Base-by-base conservation (phyloP, 2,888 invertebrate genomes). In the Drosophila mulleri region DNA sequence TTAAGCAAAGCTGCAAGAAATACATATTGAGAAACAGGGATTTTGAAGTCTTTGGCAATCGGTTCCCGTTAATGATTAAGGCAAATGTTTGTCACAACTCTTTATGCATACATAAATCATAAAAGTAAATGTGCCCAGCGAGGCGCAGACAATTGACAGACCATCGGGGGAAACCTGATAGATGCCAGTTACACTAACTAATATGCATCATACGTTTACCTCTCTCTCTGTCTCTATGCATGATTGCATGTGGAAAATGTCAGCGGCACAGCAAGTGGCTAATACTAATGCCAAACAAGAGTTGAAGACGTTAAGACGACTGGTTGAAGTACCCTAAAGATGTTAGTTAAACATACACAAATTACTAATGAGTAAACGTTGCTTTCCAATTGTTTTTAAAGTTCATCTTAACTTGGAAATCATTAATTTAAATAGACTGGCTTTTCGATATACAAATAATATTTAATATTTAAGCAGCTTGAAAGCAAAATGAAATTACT, bases 191-290 rank as follows among this genome's bases (percentile, higher is more conserved):
- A 53, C 50, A 20, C 35, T 35, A 50, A 20, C 65, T 60, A 71
- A 53, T 58, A 42, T 68, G 53, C 63, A 64, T 44, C 74, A 56
- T 70, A 66, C 67, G 48, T 62, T 67, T 82, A 50, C 63, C 62
- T 65, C 64, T 68, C 48, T 29, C 59, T 62, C 57, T 23, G 20
- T 32, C 62, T 62, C 59, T 67, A 67, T 85, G 89, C 77, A 54
- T 89, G 79, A 87, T 87, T 89, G 84, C 87, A 47, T 83, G 50
- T 72, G 73, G 73, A 67, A 81, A 82, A 81, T 82, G 71, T 82
- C 65, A 70, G 54, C 63, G 68, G 52, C 65, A 63, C 67, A 47
- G 63, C 72, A 75, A 67, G 80, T 80, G 75, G 78, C 66, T 70
- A 67, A 75, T 75, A 59, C 59, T 20, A 62, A 61, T 53, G 56